Percentiles rank a stretch among this genome's conserved stretches.
Evolutionary conservation across 2,888 invertebrate genomes (phyloP).

Genomic region (Nomada lathburiana): DNA sequence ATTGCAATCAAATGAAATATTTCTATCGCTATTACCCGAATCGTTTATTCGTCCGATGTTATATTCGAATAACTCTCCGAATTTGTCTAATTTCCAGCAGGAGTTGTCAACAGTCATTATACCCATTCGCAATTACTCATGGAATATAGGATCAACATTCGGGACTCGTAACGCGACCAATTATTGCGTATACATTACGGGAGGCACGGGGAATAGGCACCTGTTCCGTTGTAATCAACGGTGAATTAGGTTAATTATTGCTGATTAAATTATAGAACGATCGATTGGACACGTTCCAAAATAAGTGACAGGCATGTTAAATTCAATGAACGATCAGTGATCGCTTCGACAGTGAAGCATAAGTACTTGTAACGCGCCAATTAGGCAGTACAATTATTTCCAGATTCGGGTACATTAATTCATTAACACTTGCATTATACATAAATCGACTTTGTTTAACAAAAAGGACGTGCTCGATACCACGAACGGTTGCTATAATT

Average conservation of each 20-base stretch:
- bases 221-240: slow-evolving; percentile 24
- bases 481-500: slow-evolving; percentile 4
- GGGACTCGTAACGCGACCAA: neutral
- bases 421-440: slow-evolving; percentile 1
- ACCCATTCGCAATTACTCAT: neutral
- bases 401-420: slow-evolving; percentile 10
- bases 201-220: neutral
- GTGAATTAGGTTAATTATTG: slow-evolving; percentile 44
- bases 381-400: slow-evolving; percentile 31
- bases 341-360: slow-evolving; percentile 13
- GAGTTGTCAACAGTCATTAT: neutral
- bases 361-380: slow-evolving; percentile 24
- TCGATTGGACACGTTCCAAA: slow-evolving; percentile 55
- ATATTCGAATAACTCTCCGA: too few species aligned
- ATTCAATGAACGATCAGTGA: slow-evolving; percentile 41
- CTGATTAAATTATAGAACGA: slow-evolving; percentile 48
- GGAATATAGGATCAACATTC: neutral
- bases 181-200: neutral
- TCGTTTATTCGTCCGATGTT: too few species aligned
- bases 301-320: slow-evolving; percentile 33
- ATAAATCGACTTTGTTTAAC: slow-evolving; percentile 18
- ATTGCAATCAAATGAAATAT: too few species aligned
- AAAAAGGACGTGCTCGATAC: slow-evolving; percentile 18
- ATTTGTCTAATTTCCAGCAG: neutral
- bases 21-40: too few species aligned